phyloP scores from a whole-genome alignment of 1,140 invertebrate genomes.

The Aethina tumida region DNA sequence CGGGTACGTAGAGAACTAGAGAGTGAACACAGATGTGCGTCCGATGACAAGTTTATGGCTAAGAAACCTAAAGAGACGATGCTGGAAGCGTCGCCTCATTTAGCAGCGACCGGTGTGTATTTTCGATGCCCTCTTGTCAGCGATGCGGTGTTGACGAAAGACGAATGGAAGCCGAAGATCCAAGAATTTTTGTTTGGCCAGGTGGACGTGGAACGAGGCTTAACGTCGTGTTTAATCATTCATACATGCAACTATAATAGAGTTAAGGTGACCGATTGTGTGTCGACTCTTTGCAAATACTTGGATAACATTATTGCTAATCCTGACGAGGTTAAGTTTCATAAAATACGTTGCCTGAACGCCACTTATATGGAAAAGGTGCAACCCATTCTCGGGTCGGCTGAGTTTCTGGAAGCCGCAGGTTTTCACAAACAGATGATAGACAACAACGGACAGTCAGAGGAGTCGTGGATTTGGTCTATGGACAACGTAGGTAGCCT shows the following conservation, averaged over 20 bases:
- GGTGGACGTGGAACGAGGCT: slow-evolving; percentile 62
- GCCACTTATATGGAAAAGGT: slow-evolving; percentile 70
- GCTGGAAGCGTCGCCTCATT: slow-evolving; percentile 43
- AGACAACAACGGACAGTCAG: slow-evolving; percentile 43
- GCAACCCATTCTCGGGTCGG: slow-evolving; percentile 61
- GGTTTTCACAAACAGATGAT: slow-evolving; percentile 62
- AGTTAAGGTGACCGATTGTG: slow-evolving; percentile 63
- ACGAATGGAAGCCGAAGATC: slow-evolving; percentile 77
- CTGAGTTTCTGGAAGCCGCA: slow-evolving; percentile 73
- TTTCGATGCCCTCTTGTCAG: slow-evolving; percentile 75
- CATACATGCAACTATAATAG: slow-evolving; percentile 75
- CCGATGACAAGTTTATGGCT: slow-evolving; percentile 27
- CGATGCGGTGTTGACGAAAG: slow-evolving; percentile 65
- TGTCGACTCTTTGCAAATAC: slow-evolving; percentile 82
- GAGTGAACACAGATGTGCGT: slow-evolving; percentile 48
- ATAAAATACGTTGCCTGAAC: slow-evolving; percentile 81
- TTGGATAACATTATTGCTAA: slow-evolving; percentile 82
- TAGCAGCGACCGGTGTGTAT: slow-evolving; percentile 59
- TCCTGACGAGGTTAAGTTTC: slow-evolving; percentile 80
- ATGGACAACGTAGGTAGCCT: slow-evolving; percentile 42
- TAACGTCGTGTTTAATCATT: slow-evolving; percentile 77
- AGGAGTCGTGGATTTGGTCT: slow-evolving; percentile 55
- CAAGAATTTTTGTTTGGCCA: slow-evolving; percentile 78
- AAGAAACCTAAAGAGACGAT: slow-evolving; percentile 33
- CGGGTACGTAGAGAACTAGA: slow-evolving; percentile 73